phyloP scores from a whole-genome alignment of 1,140 invertebrate species.

The Onthophagus taurus region DNA sequence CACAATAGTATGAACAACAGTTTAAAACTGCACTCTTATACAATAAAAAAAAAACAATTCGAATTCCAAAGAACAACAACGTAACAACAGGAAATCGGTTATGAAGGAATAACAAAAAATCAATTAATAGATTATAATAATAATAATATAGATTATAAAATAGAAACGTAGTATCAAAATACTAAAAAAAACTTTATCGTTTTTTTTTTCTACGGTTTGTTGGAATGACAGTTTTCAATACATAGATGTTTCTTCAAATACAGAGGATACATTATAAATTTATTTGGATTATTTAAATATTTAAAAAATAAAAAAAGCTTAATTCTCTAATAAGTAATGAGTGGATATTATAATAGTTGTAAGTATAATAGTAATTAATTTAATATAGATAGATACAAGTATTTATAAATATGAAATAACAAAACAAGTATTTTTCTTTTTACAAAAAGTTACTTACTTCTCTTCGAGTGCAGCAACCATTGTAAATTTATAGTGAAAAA shows the following conservation, averaged over 20 bases:
- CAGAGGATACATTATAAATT: too few relatives aligned
- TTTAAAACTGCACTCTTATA: constrained; percentile 11
- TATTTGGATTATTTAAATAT: too few relatives aligned
- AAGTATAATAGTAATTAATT: too few relatives aligned
- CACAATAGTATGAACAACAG: constrained; percentile 14
- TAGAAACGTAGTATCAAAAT: constrained; percentile 11
- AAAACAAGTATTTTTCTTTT: too few relatives aligned
- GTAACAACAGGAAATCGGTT: neutral
- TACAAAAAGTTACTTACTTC: too few relatives aligned
- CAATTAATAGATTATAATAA: constrained; percentile 3
- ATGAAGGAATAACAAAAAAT: constrained; percentile 1
- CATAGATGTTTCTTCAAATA: too few relatives aligned
- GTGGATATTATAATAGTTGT: too few relatives aligned
- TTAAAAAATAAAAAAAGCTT: too few relatives aligned
- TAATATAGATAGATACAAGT: too few relatives aligned
- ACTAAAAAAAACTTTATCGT: constrained; percentile 4
- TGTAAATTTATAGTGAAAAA: constrained; percentile 14
- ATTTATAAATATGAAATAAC: too few relatives aligned
- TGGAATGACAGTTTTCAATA: constrained; percentile 10
- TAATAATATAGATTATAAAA: constrained; percentile 9
- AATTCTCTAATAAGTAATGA: too few relatives aligned
- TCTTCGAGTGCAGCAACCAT: constrained; percentile 12
- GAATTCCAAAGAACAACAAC: constrained; percentile 4
- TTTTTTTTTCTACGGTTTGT: neutral
- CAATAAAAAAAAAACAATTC: constrained; percentile 6